These are phyloP conservation scores for Bathynomus jamesi DNA, from an alignment of 1,140 invertebrate species.

Conservation along the genomic window DNA sequence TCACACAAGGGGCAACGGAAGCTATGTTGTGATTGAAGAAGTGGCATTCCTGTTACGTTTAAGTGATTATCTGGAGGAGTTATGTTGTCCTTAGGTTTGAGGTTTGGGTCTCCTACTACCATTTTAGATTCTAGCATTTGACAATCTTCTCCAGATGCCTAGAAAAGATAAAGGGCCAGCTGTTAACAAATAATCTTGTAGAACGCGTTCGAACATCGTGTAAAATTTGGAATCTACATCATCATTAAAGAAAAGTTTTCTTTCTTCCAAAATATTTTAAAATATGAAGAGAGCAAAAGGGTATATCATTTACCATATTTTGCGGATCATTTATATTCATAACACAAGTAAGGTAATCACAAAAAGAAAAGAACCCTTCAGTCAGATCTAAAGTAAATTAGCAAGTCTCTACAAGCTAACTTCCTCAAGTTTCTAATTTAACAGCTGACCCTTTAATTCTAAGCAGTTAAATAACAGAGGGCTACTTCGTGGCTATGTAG, in stretches of 20 bases:
- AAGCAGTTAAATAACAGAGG: background rate
- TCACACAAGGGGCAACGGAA: slow-evolving; percentile 21
- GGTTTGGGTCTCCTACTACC: background rate
- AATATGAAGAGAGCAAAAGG: background rate
- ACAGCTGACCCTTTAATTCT: background rate
- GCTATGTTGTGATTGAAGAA: slow-evolving; percentile 3
- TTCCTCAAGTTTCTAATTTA: no score
- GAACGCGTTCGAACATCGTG: background rate
- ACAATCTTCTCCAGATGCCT: background rate
- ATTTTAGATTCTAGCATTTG: background rate
- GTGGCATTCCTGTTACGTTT: background rate
- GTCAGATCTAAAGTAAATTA: no score
- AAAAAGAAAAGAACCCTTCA: no score
- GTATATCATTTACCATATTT: no score
- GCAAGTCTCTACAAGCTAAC: no score
- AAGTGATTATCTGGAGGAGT: background rate
- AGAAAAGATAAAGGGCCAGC: background rate
- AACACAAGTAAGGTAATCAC: no score
- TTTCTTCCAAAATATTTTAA: background rate
- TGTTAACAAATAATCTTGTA: background rate
- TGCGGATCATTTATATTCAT: no score
- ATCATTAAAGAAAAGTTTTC: background rate
- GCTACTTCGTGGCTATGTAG: no score
- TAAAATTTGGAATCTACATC: background rate
- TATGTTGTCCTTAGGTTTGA: background rate